Evolutionary conservation across 2,113 vertebrate species (phyloP).

Genomic region (Bettongia penicillata): DNA sequence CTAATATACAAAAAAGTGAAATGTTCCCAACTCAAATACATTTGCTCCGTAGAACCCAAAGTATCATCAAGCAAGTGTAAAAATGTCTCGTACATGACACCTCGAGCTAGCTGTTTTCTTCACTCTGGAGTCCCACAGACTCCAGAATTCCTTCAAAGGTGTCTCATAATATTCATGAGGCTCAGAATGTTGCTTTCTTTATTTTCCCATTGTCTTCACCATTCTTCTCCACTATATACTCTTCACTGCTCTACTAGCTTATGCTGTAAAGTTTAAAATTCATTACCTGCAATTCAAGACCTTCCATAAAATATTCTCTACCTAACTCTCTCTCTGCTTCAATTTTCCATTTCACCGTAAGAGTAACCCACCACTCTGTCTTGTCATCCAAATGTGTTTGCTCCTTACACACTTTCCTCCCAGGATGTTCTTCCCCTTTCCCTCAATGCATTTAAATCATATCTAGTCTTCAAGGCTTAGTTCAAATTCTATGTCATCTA

Average conservation of each 20-base stretch:
- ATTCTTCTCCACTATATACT: neutral
- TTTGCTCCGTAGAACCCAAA: neutral
- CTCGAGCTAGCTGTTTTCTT: neutral
- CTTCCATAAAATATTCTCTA: neutral
- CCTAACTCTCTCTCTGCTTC: neutral
- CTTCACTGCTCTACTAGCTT: neutral
- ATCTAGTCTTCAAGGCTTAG: neutral
- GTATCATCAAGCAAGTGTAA: neutral
- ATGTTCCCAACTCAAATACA: neutral
- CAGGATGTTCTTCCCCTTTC: neutral
- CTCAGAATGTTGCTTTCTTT: neutral
- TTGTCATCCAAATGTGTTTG: neutral
- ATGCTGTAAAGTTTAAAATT: slow-evolving; percentile 11
- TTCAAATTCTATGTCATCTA: neutral
- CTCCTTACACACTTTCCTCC: neutral
- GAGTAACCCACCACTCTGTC: neutral
- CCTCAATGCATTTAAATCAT: neutral
- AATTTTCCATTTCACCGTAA: neutral
- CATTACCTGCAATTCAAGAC: neutral
- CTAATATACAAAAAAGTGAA: neutral
- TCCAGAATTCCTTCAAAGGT: neutral
- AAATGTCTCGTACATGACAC: neutral
- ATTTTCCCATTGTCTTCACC: slow-evolving; percentile 5
- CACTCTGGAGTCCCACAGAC: slow-evolving; percentile 6
- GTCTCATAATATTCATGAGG: neutral